These are phyloP conservation scores for Tachina fera DNA, from an alignment of 2,888 invertebrate genomes.

Conservation along the genomic window DNA sequence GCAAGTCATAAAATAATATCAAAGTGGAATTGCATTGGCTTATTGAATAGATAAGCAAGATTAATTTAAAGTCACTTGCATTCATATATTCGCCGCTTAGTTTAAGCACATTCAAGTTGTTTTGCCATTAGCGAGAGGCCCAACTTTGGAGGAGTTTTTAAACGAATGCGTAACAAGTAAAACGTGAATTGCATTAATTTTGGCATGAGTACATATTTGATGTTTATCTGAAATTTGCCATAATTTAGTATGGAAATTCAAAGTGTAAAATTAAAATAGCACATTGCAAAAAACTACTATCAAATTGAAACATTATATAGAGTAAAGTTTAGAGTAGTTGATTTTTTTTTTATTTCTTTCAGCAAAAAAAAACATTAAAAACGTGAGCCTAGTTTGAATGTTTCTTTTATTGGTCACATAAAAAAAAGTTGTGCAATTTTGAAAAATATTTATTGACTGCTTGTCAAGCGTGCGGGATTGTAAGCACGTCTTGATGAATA, in stretches of 20 bases:
- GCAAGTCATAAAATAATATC: too few species aligned
- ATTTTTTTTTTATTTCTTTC: neutral
- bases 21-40: too few species aligned
- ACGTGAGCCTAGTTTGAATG: constrained; percentile 6
- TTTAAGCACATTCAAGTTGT: neutral
- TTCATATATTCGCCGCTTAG: neutral
- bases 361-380: neutral
- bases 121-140: neutral
- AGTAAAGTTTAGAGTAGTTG: constrained; percentile 2
- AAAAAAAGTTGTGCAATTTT: constrained; percentile 41
- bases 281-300: neutral
- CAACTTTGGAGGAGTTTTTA: neutral
- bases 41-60: neutral
- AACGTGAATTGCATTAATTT: constrained; percentile 45
- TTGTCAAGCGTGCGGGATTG: constrained; percentile 14
- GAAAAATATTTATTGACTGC: constrained; percentile 29
- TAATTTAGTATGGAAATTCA: constrained; percentile 13
- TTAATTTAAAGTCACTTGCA: neutral
- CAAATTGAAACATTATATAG: neutral
- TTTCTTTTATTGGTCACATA: constrained; percentile 5
- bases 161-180: constrained; percentile 28
- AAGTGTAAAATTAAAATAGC: too few species aligned
- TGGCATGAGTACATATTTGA: neutral
- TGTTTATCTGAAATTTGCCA: constrained; percentile 39
- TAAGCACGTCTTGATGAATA: neutral